phyloP scores from a whole-genome alignment of 2,113 vertebrate species.

The Nyctereutes procyonoides region DNA sequence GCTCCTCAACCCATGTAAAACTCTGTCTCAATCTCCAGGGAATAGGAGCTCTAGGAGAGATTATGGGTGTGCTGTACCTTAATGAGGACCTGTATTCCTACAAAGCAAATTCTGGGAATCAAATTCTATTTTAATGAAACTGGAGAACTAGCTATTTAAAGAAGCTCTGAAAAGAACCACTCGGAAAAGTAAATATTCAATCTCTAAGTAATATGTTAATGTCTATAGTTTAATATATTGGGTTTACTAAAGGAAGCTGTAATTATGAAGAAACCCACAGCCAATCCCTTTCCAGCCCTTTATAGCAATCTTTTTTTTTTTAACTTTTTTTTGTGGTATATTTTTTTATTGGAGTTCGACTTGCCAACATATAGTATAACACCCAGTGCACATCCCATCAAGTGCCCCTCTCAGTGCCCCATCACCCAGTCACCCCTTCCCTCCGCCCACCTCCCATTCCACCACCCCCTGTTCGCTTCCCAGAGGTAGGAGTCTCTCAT shows the following conservation, averaged over 20 bases:
- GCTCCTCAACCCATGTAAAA: background rate
- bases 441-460: no score
- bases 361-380: no score
- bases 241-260: constrained; percentile 12
- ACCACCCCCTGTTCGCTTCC: no score
- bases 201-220: background rate
- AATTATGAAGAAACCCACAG: constrained; percentile 49
- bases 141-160: constrained; percentile 49
- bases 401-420: no score
- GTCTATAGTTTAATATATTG: constrained; percentile 37
- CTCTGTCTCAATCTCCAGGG: background rate
- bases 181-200: constrained; percentile 57
- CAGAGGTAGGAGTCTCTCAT: no score
- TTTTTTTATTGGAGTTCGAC: no score
- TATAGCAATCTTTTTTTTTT: background rate
- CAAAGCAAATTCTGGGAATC: constrained; percentile 36
- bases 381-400: no score
- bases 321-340: no score
- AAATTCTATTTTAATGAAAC: constrained; percentile 54
- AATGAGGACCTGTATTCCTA: background rate
- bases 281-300: background rate
- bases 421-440: no score
- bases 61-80: background rate
- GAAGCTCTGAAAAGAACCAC: constrained; percentile 35
- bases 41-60: background rate